These are phyloP conservation scores for Ommatoiulus sabulosus DNA, from an alignment of 2,888 invertebrate genomes.

Conservation along the genomic window DNA sequence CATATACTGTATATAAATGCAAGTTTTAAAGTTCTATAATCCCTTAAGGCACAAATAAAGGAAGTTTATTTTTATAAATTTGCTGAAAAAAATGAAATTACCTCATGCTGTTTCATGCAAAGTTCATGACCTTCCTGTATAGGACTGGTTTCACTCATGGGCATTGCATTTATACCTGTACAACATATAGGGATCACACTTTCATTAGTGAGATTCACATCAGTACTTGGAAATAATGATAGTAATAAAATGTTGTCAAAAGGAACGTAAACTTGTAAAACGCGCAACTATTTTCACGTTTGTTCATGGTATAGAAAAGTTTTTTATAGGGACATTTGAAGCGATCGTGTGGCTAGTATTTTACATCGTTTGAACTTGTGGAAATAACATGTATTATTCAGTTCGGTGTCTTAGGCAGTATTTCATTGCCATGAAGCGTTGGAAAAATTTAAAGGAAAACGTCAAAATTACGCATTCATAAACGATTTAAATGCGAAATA, in stretches of 20 bases:
- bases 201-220: not conserved
- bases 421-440: not conserved
- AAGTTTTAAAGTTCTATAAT: too few relatives aligned
- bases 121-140: not conserved
- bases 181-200: not conserved
- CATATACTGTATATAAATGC: too few relatives aligned
- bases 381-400: not conserved
- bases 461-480: slow-evolving; percentile 41
- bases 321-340: not conserved
- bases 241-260: not conserved
- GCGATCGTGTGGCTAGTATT: not conserved
- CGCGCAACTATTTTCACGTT: not conserved
- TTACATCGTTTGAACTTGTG: slow-evolving; percentile 2
- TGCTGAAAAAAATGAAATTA: not conserved
- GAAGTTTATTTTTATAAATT: not conserved
- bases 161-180: not conserved
- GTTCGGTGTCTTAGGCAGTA: not conserved
- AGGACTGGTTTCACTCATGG: too few relatives aligned
- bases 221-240: not conserved
- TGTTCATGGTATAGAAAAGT: not conserved
- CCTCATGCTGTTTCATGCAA: not conserved
- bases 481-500: slow-evolving; percentile 48
- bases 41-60: not conserved
- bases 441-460: slow-evolving; percentile 10
- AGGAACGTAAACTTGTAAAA: not conserved